phyloP scores from a whole-genome alignment of 2,113 vertebrate species.

The Cervus canadensis region DNA sequence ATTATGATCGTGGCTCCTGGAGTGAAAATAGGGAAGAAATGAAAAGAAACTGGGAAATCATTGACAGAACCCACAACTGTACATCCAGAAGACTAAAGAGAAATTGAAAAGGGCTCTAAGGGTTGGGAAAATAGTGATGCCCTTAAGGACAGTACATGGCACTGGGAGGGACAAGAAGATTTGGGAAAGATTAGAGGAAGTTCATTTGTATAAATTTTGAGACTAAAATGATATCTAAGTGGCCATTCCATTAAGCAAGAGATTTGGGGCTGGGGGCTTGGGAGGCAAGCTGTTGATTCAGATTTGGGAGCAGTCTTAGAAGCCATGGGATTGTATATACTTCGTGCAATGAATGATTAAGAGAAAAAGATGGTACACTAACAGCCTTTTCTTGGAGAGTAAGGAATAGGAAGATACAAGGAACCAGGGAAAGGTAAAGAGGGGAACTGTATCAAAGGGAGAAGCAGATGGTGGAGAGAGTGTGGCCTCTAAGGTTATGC shows the following conservation, averaged over 20 bases:
- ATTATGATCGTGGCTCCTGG: not conserved
- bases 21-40: not conserved
- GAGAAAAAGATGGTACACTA: not conserved
- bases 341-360: not conserved
- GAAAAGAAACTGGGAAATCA: slow-evolving; percentile 20
- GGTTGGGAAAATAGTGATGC: not conserved
- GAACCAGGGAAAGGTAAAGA: not conserved
- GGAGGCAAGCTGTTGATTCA: not conserved
- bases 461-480: not conserved
- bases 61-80: not conserved
- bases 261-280: not conserved
- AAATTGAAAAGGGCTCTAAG: not conserved
- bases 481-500: not conserved
- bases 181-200: not conserved
- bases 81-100: not conserved
- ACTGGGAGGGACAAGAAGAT: not conserved
- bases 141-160: not conserved
- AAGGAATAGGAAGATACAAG: not conserved
- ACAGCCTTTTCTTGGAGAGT: not conserved
- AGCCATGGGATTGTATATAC: not conserved
- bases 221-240: not conserved
- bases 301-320: not conserved
- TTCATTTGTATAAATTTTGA: not conserved
- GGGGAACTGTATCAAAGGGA: not conserved
- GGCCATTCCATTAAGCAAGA: not conserved